Base-by-base conservation (phyloP, 2,888 invertebrate genomes). In the Eupithecia pulchellata region DNA sequence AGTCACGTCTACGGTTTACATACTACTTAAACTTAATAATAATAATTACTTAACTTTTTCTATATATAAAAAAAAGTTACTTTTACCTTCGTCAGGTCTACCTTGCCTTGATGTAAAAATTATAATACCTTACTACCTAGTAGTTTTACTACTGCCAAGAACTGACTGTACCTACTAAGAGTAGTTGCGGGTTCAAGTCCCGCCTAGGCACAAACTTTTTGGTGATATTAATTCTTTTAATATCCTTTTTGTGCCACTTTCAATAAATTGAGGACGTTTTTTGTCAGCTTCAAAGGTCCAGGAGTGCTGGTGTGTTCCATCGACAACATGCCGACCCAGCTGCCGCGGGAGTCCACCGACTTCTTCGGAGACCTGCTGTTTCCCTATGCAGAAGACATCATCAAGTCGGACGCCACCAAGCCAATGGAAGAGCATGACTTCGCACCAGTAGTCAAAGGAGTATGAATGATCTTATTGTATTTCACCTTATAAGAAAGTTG, bases 241-340 rank as follows among this genome's bases (percentile, higher is more conserved):
- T 36, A 17, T 36, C 36, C 36, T 36, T 13, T 36, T 36, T 17
- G 36, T 36, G 17, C 17, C 14, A n/a, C n/a, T 42, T 42, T 34
- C 9, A 34, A 34, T 34, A 2, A 34, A 4, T n/a, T n/a, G n/a
- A 42, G n/a, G 30, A 30, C 30, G 32, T 58, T n/a, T 20, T 30
- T 13, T 66, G 42, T 58, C 82, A 97, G 98, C 89, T 99, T 99
- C 91, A 98, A 97, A 89, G 99, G 99, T 0, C 97, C 98, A 0
- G 99, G 99, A 27, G 99, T 99, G 1, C 92, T 99, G 66, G 99
- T 99, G n/a, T 99, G 99, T 87, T 99, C 99, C 20, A 99, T 99
- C 79, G 99, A 99, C 91, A 99, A 99, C 91, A 99, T 99, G 99
- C 99, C 99, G 0, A 99, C 99, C 0, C 99, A 99, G 89, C 94